phyloP scores from a whole-genome alignment of 2,113 vertebrate genomes.

The Phalacrocorax brasilianus region DNA sequence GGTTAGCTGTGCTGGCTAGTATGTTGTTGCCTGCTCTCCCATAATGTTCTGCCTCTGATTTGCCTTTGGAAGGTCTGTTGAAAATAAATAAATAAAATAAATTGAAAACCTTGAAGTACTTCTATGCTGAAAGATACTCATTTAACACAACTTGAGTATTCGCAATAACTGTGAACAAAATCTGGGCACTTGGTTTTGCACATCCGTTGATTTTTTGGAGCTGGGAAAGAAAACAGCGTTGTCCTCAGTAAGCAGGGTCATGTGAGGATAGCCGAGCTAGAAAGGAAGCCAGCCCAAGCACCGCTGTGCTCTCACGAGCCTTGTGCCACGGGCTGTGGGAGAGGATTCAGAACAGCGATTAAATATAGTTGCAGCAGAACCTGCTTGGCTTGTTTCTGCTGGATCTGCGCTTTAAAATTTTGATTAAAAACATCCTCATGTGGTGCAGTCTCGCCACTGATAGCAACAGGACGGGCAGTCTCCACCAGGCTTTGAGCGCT shows the following conservation, averaged over 20 bases:
- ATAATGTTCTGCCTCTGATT: background rate
- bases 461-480: accelerated
- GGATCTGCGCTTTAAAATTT: background rate
- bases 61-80: background rate
- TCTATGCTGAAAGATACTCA: background rate
- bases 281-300: background rate
- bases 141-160: background rate
- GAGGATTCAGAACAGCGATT: background rate
- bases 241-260: background rate
- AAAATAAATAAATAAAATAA: background rate
- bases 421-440: background rate
- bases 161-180: background rate
- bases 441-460: accelerated
- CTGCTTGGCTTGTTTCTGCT: slow-evolving; percentile 16
- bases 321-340: background rate
- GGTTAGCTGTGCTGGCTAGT: background rate
- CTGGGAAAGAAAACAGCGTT: background rate
- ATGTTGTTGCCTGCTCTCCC: background rate
- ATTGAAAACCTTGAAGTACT: background rate
- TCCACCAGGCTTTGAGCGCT: accelerated
- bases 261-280: background rate
- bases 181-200: background rate
- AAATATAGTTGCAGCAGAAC: slow-evolving; percentile 34
- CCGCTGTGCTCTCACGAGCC: background rate
- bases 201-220: background rate